Percentiles rank a stretch among this genome's conserved stretches.
phyloP scores from a whole-genome alignment of 2,888 invertebrate species.

The Drosophila eohydei region DNA sequence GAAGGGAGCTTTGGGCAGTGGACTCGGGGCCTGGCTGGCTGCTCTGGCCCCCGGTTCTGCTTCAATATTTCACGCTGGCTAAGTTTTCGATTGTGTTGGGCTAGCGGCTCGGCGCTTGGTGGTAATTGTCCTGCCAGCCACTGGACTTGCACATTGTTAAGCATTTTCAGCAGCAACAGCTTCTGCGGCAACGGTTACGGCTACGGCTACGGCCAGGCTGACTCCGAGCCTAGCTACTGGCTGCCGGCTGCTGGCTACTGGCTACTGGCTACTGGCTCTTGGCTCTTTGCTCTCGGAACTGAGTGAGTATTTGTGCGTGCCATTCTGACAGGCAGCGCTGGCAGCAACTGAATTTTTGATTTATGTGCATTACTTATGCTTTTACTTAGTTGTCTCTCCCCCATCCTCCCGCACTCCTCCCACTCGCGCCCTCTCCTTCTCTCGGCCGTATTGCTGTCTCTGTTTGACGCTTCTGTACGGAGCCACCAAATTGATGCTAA shows the following conservation, averaged over 20 bases:
- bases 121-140: conserved; percentile 70
- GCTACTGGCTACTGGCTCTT: conserved; percentile 1
- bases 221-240: background rate
- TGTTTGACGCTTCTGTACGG: conserved; percentile 60
- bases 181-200: conserved; percentile 8
- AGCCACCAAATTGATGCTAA: conserved; percentile 78
- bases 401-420: conserved; percentile 3
- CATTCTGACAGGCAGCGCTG: conserved; percentile 74
- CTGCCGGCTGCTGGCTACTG: background rate
- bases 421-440: background rate
- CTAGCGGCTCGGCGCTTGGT: conserved; percentile 57
- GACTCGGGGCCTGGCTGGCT: background rate
- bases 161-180: conserved; percentile 56
- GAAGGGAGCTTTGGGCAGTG: conserved; percentile 17
- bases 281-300: conserved; percentile 27
- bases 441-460: conserved; percentile 27
- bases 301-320: conserved; percentile 80
- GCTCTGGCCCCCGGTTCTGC: conserved; percentile 18
- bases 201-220: background rate
- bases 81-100: conserved; percentile 73
- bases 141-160: conserved; percentile 70
- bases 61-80: conserved; percentile 79
- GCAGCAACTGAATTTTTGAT: conserved; percentile 83
- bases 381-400: conserved; percentile 74
- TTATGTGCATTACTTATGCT: conserved; percentile 83